Conservation (phyloP, 2,113 vertebrate species). For the pig (Sus scrofa) region T2T-Sscrofa CM000825.6:119171501-119172000, state of each 20-base stretch:
- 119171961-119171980: background rate
- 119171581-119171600: background rate
- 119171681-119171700: background rate
- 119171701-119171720: background rate
- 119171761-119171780: background rate
- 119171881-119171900: background rate
- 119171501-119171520: background rate
- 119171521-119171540: background rate
- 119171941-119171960: background rate
- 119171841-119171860: background rate
- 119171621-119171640: background rate
- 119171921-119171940: background rate
- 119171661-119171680: background rate
- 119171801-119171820: background rate
- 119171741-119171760: background rate
- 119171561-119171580: background rate
- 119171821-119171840: background rate
- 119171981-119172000: background rate
- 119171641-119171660: background rate
- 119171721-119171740: background rate
- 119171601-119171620: background rate
- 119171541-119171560: background rate
- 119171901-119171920: background rate
- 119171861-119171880: background rate
- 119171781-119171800: background rate